phyloP scores from a whole-genome alignment of 2,888 invertebrate genomes.

The Neoscelio sp. region DNA sequence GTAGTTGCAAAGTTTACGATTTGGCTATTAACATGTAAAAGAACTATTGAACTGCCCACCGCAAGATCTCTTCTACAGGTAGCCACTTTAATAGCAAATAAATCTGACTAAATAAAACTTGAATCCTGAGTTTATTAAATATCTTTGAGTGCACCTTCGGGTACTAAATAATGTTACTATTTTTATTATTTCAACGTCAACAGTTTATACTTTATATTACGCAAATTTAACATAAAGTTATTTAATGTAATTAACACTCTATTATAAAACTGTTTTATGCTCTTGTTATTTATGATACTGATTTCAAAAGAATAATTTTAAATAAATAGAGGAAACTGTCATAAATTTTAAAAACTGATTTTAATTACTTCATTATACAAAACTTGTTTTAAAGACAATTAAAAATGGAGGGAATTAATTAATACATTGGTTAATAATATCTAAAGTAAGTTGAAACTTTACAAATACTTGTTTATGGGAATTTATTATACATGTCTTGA shows the following conservation, averaged over 20 bases:
- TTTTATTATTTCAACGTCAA: slow-evolving; percentile 26
- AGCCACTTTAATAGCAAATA: slow-evolving; percentile 50
- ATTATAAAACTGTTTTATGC: slow-evolving; percentile 23
- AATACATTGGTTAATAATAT: too few species aligned
- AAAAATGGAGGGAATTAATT: too few species aligned
- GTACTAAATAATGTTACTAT: slow-evolving; percentile 34
- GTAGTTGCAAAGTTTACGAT: slow-evolving; percentile 47
- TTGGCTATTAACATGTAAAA: slow-evolving; percentile 41
- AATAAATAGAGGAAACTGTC: background rate
- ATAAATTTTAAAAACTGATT: slow-evolving; percentile 10
- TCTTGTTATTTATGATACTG: too few species aligned
- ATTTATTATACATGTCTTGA: too few species aligned
- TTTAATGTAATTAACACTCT: slow-evolving; percentile 38
- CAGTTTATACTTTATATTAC: background rate
- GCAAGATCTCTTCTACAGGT: slow-evolving; percentile 15
- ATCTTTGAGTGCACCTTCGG: slow-evolving; percentile 36
- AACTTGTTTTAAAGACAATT: slow-evolving; percentile 4
- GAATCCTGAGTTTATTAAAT: slow-evolving; percentile 45
- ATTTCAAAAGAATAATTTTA: too few species aligned
- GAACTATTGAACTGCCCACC: slow-evolving; percentile 32
- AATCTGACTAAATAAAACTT: slow-evolving; percentile 38
- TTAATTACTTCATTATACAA: slow-evolving; percentile 9
- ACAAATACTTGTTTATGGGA: too few species aligned
- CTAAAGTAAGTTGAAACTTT: background rate
- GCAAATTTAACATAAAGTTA: slow-evolving; percentile 12